Evolutionary conservation across 2,888 invertebrate species (phyloP), one percentile per base, ranked within the genome.

Genomic region (Nasonia oneida): DNA sequence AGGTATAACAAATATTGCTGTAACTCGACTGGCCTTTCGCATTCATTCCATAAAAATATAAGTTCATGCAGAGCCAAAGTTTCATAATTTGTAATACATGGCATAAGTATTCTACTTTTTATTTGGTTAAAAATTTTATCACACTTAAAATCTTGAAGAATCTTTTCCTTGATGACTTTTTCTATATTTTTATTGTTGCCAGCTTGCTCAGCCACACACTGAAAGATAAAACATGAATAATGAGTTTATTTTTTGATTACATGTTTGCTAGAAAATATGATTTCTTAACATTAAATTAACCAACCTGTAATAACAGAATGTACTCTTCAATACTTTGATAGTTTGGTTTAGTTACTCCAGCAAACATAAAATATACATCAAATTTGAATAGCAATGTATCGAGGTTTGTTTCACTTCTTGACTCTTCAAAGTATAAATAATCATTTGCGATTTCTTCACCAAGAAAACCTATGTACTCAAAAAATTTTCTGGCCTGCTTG

Each of bases 311-410:
- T 57, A 57, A 39, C 33, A 29, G 3, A 50, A 86, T 53, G 18
- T 82, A 87, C 15, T 75, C 50, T 2, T 81, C 81, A 14, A 87
- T 39, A 39, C 78, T 29, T 76, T 86, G 71, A 39, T 76, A 29
- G 6, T n/a, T 18, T 1, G 73, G n/a, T 53, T 74, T 86, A 1
- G 29, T 71, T 76, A 33, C 57, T 14, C 79, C 67, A 37, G 79
- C 53, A 57, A 76, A 86, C n/a, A 75, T 75, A 29, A 86, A 83
- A 37, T 82, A 86, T 0, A 82, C 82, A 50, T 86, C 85, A 74
- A 82, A 86, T 57, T 86, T 86, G 29, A 82, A 82, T 10, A 86
- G 6, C 29, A 86, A 37, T 8, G 33, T 71, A 2, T 75, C 29
- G 5, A 86, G 18, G 37, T 86, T 47, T 5, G 47, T 33, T 39